Evolutionary conservation across 2,888 invertebrate species (phyloP).

Genomic region (Tetragnatha montana): DNA sequence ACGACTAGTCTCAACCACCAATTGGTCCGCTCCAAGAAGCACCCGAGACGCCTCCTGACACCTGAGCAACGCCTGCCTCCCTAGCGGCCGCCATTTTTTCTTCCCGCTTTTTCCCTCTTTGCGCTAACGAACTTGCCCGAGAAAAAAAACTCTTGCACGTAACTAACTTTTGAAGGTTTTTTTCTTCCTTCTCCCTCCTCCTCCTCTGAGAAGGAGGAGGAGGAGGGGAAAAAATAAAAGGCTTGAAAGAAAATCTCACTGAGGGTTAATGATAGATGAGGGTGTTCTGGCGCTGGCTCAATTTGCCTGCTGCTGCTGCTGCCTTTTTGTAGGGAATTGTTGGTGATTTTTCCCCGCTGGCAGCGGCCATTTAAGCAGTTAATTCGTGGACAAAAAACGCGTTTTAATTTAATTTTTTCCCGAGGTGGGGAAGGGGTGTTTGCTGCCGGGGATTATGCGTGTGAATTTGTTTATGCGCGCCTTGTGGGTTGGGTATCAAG

Average conservation of each 20-base stretch:
- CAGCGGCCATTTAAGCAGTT: constrained; percentile 44
- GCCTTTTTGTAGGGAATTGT: constrained; percentile 33
- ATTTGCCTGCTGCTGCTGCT: constrained; percentile 44
- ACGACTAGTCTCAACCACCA: constrained; percentile 60
- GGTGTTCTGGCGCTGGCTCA: constrained; percentile 51
- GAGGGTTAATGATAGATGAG: constrained; percentile 65
- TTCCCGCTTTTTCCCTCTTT: constrained; percentile 47
- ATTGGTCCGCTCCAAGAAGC: constrained; percentile 52
- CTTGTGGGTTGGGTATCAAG: neutral
- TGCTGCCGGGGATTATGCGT: neutral
- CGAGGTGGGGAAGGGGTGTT: neutral
- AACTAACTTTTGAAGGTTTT: constrained; percentile 38
- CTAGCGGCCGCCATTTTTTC: constrained; percentile 25
- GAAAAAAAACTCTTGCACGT: constrained; percentile 33
- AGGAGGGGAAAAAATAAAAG: constrained; percentile 23
- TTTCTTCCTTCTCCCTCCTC: neutral
- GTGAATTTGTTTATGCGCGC: neutral
- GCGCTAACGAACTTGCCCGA: constrained; percentile 60
- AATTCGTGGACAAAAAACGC: constrained; percentile 34
- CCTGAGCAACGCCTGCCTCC: constrained; percentile 47
- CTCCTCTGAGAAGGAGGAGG: too few relatives aligned
- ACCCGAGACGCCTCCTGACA: constrained; percentile 53
- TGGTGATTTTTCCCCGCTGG: constrained; percentile 29
- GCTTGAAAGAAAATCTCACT: constrained; percentile 43
- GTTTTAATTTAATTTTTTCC: constrained; percentile 24